These are phyloP conservation scores for Phenganax marumi DNA, from an alignment of 92 coral and sea anemone species.

Conservation along the genomic window DNA sequence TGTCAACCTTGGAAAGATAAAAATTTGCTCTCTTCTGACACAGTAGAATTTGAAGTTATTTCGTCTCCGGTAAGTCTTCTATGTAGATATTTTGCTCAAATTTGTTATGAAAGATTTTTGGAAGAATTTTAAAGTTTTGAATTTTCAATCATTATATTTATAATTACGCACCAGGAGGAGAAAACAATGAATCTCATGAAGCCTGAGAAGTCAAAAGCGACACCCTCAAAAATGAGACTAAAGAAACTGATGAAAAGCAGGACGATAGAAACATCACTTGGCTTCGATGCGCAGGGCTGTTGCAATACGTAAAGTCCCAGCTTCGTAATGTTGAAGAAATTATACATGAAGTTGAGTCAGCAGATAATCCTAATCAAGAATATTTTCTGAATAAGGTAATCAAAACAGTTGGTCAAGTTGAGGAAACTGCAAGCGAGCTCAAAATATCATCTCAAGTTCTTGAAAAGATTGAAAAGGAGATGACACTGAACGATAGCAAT, in stretches of 20 bases:
- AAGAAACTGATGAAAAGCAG: conserved; percentile 5
- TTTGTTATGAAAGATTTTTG: background rate
- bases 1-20: background rate
- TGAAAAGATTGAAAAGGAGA: conserved; percentile 7
- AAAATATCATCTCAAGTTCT: background rate
- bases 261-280: conserved; percentile 4
- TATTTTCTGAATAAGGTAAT: background rate
- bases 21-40: conserved; percentile 8
- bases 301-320: conserved; percentile 14
- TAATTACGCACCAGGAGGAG: background rate
- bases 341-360: conserved; percentile 16
- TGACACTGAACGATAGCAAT: conserved; percentile 14
- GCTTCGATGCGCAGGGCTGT: conserved; percentile 22
- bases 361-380: conserved; percentile 6
- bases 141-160: background rate
- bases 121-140: background rate
- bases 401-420: background rate
- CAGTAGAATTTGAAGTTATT: background rate
- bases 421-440: conserved; percentile 5
- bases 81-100: background rate
- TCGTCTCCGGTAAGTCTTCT: conserved; percentile 1
- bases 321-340: conserved; percentile 26
- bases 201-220: background rate
- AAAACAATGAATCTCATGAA: background rate
- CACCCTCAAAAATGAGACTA: background rate